Evolutionary conservation across 2,113 vertebrate genomes (phyloP).

Genomic region (Progne subis): DNA sequence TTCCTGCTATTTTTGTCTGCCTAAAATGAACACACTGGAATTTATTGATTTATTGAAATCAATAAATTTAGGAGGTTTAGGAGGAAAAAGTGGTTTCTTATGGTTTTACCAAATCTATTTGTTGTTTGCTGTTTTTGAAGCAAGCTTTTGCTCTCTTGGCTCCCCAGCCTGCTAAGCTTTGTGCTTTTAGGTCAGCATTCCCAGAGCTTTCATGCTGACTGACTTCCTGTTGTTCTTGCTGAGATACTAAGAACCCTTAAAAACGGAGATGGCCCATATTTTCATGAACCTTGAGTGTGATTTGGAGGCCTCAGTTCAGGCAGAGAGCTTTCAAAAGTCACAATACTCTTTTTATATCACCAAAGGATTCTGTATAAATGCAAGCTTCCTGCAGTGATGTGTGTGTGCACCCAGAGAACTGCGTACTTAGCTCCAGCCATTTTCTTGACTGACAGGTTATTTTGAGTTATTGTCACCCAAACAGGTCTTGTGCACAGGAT

Average conservation of each 20-base stretch:
- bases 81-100: background rate
- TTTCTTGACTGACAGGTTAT: background rate
- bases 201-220: background rate
- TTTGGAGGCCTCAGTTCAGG: background rate
- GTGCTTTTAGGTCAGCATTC: background rate
- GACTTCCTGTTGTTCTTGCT: background rate
- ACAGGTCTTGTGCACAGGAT: background rate
- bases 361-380: background rate
- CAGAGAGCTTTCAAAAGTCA: background rate
- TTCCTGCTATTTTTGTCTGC: background rate
- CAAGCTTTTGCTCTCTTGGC: background rate
- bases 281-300: background rate
- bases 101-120: background rate
- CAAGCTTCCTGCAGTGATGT: background rate
- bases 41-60: background rate
- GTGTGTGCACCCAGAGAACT: background rate
- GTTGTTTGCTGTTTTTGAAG: background rate
- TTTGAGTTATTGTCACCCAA: background rate
- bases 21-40: background rate
- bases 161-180: background rate
- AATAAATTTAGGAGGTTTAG: background rate
- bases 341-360: background rate
- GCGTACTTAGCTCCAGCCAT: background rate
- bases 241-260: background rate
- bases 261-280: background rate